Percentiles rank a stretch among this genome's conserved stretches.
Conservation (phyloP, 1,140 invertebrate species). For the Stegodyphus mimosarum region DNA sequence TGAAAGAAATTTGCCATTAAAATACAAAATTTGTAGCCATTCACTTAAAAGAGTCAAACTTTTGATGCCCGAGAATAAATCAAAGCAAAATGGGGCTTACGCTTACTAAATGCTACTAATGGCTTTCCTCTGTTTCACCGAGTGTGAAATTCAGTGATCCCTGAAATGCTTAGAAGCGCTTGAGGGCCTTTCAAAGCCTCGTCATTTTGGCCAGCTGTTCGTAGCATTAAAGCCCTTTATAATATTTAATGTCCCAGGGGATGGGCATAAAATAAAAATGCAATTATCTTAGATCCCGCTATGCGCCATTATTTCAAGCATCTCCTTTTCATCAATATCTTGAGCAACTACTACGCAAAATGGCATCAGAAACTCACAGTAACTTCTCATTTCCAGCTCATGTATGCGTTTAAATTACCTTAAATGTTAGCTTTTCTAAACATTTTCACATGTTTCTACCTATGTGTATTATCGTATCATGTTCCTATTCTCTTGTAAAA, state of each 20-base stretch:
- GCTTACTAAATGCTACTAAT: slow-evolving; percentile 50
- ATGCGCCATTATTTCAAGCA: too few species aligned
- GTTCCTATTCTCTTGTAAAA: too few species aligned
- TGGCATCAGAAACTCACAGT: too few species aligned
- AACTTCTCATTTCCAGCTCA: too few species aligned
- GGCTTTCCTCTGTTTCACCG: slow-evolving; percentile 49
- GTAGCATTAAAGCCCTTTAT: slow-evolving; percentile 53
- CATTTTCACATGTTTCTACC: too few species aligned
- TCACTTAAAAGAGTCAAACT: slow-evolving; percentile 47
- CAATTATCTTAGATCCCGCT: slow-evolving; percentile 16
- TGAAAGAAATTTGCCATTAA: slow-evolving; percentile 37
- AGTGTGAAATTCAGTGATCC: slow-evolving; percentile 57
- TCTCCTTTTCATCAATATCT: too few species aligned
- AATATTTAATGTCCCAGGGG: slow-evolving; percentile 55
- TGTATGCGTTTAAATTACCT: too few species aligned
- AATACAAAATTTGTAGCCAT: slow-evolving; percentile 23
- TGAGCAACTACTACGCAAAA: too few species aligned
- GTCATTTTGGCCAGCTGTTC: slow-evolving; percentile 51
- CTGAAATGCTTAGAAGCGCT: slow-evolving; percentile 40
- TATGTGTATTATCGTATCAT: too few species aligned
- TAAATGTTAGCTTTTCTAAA: too few species aligned
- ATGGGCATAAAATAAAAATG: slow-evolving; percentile 36
- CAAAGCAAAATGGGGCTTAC: slow-evolving; percentile 43
- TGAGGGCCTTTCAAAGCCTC: slow-evolving; percentile 50
- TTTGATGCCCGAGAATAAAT: slow-evolving; percentile 53